Base-by-base conservation (phyloP, 2,113 vertebrate genomes). In the Mungos mungo region DNA sequence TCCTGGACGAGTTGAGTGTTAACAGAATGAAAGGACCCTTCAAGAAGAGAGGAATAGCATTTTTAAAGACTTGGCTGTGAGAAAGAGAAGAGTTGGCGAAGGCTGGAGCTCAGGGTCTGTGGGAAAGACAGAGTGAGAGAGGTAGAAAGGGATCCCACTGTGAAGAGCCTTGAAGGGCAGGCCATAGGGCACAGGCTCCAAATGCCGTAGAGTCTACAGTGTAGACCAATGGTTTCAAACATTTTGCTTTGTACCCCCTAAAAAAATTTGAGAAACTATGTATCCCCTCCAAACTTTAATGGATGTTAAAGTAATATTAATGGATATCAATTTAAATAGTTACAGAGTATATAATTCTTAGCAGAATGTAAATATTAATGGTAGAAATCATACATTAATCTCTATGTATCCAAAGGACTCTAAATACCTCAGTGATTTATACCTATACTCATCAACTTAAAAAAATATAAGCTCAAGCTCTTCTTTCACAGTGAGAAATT, bases 401-500 rank as follows among this genome's bases (percentile, higher is more conserved):
- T 68, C 89, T 23, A 12, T 38, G 19, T 41, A 63, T 74, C 3
- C 47, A 83, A 96, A 90, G 41, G n/a, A 47, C 82, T 81, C 16
- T 47, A 80, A 94, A 74, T 81, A 60, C 15, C 74, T 8, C 66
- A 57, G 6, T 47, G 83, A 91, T 54, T 90, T 82, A 35, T 47
- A 33, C 7, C 2, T 57, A 77, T 1, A 33, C 4, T 68, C 68
- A 86, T 57, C 63, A 15, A 63, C 14, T 85, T 68, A n/a, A 72
- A 76, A 93, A 93, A 81, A 91, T 41, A 82, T 57, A 2, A 92
- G 19, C 74, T 82, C 27, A 81, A 71, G 21, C 4, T 72, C 18
- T 96, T 93, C n/a, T 90, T 89, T 85, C 71, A 90, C 45, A 74
- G 45, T 47, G 80, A 79, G 72, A 89, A 76, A 86, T 69, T 66